Evolutionary conservation across 2,888 invertebrate species (phyloP).

Genomic region (Drosophila fulvimacula): DNA sequence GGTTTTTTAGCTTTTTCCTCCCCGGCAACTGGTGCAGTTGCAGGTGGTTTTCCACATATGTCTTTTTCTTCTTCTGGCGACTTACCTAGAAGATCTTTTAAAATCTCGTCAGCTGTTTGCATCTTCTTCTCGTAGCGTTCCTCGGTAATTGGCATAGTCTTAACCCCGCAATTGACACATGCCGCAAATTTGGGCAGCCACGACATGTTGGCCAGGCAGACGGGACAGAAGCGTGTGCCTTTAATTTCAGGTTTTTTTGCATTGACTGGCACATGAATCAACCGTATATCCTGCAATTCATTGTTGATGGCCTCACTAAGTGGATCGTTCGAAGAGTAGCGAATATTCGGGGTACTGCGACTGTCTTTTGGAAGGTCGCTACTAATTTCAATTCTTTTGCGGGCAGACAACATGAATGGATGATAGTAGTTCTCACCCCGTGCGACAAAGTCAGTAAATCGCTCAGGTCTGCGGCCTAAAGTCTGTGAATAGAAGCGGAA

Average conservation of each 20-base stretch:
- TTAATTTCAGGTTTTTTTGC: constrained; percentile 25
- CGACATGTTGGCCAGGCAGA: constrained; percentile 81
- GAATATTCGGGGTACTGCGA: neutral
- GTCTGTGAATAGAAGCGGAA: constrained; percentile 26
- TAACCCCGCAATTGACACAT: constrained; percentile 81
- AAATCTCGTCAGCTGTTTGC: constrained; percentile 77
- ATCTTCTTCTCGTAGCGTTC: constrained; percentile 72
- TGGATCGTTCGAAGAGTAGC: constrained; percentile 27
- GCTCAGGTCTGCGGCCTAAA: constrained; percentile 50
- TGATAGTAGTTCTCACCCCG: neutral
- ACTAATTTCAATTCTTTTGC: neutral
- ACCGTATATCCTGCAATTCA: constrained; percentile 6
- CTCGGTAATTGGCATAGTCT: constrained; percentile 71
- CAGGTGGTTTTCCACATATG: constrained; percentile 5
- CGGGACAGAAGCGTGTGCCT: constrained; percentile 72
- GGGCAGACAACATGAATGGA: neutral
- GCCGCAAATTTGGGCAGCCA: constrained; percentile 85
- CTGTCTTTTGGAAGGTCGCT: neutral
- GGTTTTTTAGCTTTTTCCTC: neutral
- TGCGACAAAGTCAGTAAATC: constrained; percentile 50
- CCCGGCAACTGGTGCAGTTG: neutral
- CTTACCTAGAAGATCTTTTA: constrained; percentile 70
- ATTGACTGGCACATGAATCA: constrained; percentile 29
- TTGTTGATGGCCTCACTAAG: neutral
- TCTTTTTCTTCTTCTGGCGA: constrained; percentile 19